These are phyloP conservation scores for Carabus problematicus DNA, from an alignment of 2,888 invertebrate species.

Conservation along the genomic window DNA sequence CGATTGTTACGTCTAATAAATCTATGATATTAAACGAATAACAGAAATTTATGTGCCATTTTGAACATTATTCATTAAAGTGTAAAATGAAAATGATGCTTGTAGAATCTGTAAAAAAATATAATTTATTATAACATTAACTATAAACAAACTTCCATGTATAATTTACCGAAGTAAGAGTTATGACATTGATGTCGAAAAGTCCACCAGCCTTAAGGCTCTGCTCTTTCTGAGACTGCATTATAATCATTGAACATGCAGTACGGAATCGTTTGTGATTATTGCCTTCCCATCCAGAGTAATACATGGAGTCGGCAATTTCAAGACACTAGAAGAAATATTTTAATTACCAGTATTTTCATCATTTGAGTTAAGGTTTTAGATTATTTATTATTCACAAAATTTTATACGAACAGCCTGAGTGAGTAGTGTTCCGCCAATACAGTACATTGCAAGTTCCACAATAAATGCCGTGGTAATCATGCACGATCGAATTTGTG, in stretches of 20 bases:
- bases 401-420: constrained; percentile 17
- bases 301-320: constrained; percentile 30
- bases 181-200: constrained; percentile 23
- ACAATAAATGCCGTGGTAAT: constrained; percentile 18
- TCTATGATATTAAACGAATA: neutral
- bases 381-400: neutral
- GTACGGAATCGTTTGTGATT: constrained; percentile 14
- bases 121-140: neutral
- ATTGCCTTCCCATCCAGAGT: constrained; percentile 20
- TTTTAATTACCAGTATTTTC: too few species aligned
- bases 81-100: constrained; percentile 28
- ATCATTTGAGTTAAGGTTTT: too few species aligned
- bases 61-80: constrained; percentile 26
- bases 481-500: constrained; percentile 14
- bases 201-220: constrained; percentile 23
- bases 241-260: constrained; percentile 21
- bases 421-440: constrained; percentile 24
- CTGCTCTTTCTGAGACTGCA: constrained; percentile 25
- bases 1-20: too few species aligned
- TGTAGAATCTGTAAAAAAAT: constrained; percentile 24
- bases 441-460: constrained; percentile 28
- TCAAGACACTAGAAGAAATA: constrained; percentile 8
- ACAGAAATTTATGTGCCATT: neutral
- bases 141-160: neutral
- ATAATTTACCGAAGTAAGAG: constrained; percentile 20